phyloP scores from a whole-genome alignment of 2,888 invertebrate genomes.

The Erebia palarica region DNA sequence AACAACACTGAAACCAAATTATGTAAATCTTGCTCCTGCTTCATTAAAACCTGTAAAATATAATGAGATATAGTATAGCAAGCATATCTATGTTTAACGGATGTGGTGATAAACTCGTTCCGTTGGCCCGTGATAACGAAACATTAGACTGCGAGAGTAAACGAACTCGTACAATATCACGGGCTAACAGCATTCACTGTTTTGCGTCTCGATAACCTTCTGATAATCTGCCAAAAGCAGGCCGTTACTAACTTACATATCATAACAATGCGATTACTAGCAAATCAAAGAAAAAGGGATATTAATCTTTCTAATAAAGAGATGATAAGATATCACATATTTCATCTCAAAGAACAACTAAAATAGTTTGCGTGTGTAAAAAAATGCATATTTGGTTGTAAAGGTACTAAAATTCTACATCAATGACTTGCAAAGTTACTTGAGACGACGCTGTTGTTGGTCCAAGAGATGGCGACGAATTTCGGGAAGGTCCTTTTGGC shows the following conservation, averaged over 20 bases:
- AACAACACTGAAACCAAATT: not conserved
- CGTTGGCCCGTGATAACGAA: slow-evolving; percentile 67
- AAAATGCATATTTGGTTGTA: too few relatives aligned
- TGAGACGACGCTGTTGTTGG: too few relatives aligned
- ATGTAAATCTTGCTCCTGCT: not conserved
- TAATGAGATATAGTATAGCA: slow-evolving; percentile 43
- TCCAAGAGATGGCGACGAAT: too few relatives aligned
- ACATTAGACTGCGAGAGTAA: slow-evolving; percentile 67
- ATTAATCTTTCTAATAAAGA: too few relatives aligned
- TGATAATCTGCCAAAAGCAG: slow-evolving; percentile 52
- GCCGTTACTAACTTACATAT: slow-evolving; percentile 14
- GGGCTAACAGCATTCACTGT: slow-evolving; percentile 49
- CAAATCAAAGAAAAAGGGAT: too few relatives aligned
- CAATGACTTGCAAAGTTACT: too few relatives aligned
- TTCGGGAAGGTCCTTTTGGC: too few relatives aligned
- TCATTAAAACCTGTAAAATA: slow-evolving; percentile 17
- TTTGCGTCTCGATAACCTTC: slow-evolving; percentile 58
- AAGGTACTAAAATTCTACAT: too few relatives aligned
- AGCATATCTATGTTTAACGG: slow-evolving; percentile 53
- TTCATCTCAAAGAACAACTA: too few relatives aligned
- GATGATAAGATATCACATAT: too few relatives aligned
- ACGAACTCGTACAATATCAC: slow-evolving; percentile 63
- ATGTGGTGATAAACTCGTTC: slow-evolving; percentile 71
- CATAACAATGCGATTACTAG: not conserved
- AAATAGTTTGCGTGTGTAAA: too few relatives aligned